Conservation (phyloP, 1,140 invertebrate genomes). For the Listronotus bonariensis region DNA sequence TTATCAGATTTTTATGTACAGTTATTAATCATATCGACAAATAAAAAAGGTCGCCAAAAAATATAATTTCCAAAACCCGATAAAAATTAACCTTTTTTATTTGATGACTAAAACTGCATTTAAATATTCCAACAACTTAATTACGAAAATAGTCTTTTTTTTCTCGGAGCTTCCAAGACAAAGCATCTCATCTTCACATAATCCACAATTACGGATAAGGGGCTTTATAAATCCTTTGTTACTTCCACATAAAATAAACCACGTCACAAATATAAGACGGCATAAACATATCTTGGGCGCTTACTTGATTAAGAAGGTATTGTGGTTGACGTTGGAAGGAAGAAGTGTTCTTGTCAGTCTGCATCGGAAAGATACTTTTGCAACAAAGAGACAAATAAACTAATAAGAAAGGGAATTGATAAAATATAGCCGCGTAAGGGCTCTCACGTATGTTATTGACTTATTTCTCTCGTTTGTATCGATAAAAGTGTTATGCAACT, state of each 20-base stretch:
- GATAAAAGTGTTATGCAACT: no score
- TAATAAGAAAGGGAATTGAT: conserved; percentile 9
- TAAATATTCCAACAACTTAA: no score
- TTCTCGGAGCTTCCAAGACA: background rate
- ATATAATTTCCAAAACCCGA: no score
- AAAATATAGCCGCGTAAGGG: background rate
- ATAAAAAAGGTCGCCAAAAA: no score
- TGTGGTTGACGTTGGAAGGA: conserved; percentile 47
- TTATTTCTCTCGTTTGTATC: background rate
- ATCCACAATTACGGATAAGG: conserved; percentile 39
- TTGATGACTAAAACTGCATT: no score
- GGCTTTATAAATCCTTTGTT: conserved; percentile 35
- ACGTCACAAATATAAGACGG: conserved; percentile 46
- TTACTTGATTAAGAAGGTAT: conserved; percentile 51
- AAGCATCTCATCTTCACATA: conserved; percentile 29
- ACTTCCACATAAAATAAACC: conserved; percentile 45
- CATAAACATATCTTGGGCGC: conserved; percentile 50
- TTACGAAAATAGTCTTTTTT: conserved; percentile 1
- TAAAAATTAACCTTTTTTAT: no score
- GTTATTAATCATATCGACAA: no score
- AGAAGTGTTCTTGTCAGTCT: conserved; percentile 53
- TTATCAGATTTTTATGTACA: no score
- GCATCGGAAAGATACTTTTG: conserved; percentile 48
- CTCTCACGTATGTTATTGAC: conserved; percentile 8
- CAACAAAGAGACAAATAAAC: conserved; percentile 50